Percentiles rank a stretch among this genome's conserved stretches.
Conservation (phyloP, 2,888 invertebrate genomes). For the Drosophila nigritarsus region DNA sequence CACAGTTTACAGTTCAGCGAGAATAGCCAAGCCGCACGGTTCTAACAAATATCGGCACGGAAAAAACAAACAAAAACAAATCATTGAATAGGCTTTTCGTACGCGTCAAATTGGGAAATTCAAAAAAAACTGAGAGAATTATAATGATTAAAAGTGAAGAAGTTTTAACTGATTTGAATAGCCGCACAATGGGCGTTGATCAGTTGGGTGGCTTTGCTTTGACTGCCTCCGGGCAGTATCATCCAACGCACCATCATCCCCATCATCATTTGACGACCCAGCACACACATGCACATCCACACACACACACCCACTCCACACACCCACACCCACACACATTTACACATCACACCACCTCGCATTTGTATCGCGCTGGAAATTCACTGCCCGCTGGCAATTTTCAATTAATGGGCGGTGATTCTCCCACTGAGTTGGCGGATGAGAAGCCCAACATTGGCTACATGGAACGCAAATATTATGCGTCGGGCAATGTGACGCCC, state of each 20-base stretch:
- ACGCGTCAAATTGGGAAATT: conserved; percentile 17
- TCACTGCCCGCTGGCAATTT: conserved; percentile 76
- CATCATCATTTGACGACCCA: conserved; percentile 52
- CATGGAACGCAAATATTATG: conserved; percentile 83
- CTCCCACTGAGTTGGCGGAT: conserved; percentile 80
- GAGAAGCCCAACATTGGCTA: conserved; percentile 82
- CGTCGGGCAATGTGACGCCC: conserved; percentile 60
- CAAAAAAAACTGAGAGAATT: conserved; percentile 22
- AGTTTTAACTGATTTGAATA: conserved; percentile 68
- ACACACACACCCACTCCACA: conserved; percentile 28
- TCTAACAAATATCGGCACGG: conserved; percentile 35
- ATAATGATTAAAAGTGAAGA: conserved; percentile 84
- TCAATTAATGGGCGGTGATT: conserved; percentile 75
- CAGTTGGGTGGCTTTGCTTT: conserved; percentile 55
- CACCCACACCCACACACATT: conserved; percentile 38
- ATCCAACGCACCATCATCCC: conserved; percentile 51
- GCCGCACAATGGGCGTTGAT: conserved; percentile 61
- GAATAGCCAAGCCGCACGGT: conserved; percentile 74
- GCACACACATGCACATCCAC: conserved; percentile 47
- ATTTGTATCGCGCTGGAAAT: conserved; percentile 78
- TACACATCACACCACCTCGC: conserved; percentile 51
- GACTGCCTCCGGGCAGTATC: conserved; percentile 51
- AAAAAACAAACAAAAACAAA: conserved; percentile 4
- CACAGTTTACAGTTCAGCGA: conserved; percentile 70
- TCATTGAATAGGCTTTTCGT: background rate